Evolutionary conservation across 1,140 invertebrate genomes (phyloP).

Genomic region (Pinna nobilis): DNA sequence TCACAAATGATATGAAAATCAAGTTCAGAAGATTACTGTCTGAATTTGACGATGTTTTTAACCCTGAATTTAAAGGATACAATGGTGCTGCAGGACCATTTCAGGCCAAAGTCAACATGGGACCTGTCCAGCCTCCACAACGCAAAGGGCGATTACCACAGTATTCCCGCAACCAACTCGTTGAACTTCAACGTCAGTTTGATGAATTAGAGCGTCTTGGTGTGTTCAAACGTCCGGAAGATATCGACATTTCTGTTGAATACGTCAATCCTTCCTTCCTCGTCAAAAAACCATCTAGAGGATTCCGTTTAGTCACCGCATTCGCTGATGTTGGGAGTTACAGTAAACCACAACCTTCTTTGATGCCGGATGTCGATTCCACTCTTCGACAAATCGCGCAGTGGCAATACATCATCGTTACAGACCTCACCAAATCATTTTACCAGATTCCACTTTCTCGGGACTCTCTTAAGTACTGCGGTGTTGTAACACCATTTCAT

Average conservation of each 20-base stretch:
- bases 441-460: conserved; percentile 44
- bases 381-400: conserved; percentile 40
- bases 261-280: conserved; percentile 20
- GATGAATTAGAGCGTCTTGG: conserved; percentile 39
- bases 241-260: conserved; percentile 18
- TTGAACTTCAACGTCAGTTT: conserved; percentile 43
- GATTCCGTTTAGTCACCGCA: conserved; percentile 18
- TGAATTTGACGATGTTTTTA: conserved; percentile 31
- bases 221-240: conserved; percentile 8
- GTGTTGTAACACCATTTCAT: conserved; percentile 35
- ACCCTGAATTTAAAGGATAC: conserved; percentile 35
- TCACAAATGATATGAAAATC: background rate
- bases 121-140: conserved; percentile 45
- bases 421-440: conserved; percentile 44
- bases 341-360: conserved; percentile 34
- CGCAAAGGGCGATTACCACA: conserved; percentile 48
- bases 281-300: conserved; percentile 27
- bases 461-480: conserved; percentile 48
- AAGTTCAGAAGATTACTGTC: background rate
- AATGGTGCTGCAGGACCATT: conserved; percentile 44
- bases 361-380: conserved; percentile 44
- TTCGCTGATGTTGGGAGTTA: conserved; percentile 37
- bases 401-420: conserved; percentile 35
- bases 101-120: conserved; percentile 46
- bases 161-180: conserved; percentile 37